Percentiles rank a stretch among this genome's conserved stretches.
Conservation (phyloP, 2,888 invertebrate species). For the Microdon myrmicae region DNA sequence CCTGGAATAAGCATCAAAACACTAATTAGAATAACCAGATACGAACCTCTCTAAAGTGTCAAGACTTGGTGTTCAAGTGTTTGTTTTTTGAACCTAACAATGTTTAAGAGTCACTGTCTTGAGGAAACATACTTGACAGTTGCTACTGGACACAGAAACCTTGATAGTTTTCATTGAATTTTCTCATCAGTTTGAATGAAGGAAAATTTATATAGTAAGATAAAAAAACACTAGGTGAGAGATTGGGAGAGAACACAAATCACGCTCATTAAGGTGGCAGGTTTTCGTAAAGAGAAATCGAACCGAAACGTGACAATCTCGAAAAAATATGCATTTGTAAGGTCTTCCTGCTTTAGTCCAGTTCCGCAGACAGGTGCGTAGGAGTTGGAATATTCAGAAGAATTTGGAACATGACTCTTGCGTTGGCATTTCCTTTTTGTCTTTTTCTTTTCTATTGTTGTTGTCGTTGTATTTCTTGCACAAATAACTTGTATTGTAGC, state of each 20-base stretch:
- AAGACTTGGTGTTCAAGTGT: too few relatives aligned
- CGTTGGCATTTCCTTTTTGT: conserved; percentile 7
- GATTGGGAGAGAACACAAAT: conserved; percentile 8
- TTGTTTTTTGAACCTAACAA: conserved; percentile 46
- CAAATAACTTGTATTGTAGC: conserved; percentile 19
- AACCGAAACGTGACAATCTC: conserved; percentile 38
- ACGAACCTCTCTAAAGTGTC: too few relatives aligned
- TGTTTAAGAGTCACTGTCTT: conserved; percentile 21
- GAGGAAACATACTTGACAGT: conserved; percentile 8
- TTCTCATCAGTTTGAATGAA: conserved; percentile 23
- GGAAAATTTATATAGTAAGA: conserved; percentile 6
- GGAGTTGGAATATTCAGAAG: too few relatives aligned
- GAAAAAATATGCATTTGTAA: conserved; percentile 29
- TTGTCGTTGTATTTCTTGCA: conserved; percentile 5
- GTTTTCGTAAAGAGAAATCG: conserved; percentile 18
- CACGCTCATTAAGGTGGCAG: conserved; percentile 26
- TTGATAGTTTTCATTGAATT: conserved; percentile 17
- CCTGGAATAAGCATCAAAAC: too few relatives aligned
- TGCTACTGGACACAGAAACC: conserved; percentile 33
- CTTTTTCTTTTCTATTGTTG: neutral
- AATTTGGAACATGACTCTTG: too few relatives aligned
- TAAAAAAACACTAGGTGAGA: conserved; percentile 8
- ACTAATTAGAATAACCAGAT: too few relatives aligned
- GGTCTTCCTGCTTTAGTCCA: conserved; percentile 5
- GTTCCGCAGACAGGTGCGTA: conserved; percentile 23